These are phyloP conservation scores for Calcarius lapponicus DNA, from an alignment of 2,797 vertebrate genomes.

Conservation along the genomic window DNA sequence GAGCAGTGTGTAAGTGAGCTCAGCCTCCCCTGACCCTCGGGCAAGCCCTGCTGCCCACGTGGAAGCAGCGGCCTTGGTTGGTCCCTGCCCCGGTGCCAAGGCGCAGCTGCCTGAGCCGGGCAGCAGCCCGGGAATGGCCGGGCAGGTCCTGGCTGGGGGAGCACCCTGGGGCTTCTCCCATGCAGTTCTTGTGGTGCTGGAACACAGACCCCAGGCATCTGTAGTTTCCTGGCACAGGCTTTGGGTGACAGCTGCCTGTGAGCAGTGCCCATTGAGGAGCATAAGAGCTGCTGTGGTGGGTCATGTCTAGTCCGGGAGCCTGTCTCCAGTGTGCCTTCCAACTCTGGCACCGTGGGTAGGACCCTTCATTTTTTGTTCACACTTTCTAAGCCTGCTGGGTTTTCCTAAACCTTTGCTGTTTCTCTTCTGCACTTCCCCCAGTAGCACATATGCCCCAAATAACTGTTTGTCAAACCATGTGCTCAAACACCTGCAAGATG, in stretches of 20 bases:
- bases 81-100: background rate
- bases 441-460: background rate
- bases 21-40: background rate
- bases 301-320: background rate
- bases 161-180: accelerated
- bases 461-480: background rate
- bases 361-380: accelerated
- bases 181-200: accelerated
- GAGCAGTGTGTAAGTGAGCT: background rate
- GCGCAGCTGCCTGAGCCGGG: background rate
- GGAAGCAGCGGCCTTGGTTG: background rate
- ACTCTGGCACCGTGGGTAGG: accelerated
- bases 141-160: background rate
- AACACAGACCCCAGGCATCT: background rate
- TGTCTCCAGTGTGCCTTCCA: accelerated
- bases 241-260: background rate
- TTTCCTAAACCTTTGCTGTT: background rate
- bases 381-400: accelerated
- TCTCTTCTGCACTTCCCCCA: background rate
- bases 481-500: conserved; percentile 54
- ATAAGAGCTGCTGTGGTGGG: accelerated
- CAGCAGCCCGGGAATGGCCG: accelerated
- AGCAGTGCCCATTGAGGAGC: background rate
- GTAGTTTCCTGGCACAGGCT: background rate
- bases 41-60: background rate